Evolutionary conservation across 2,113 vertebrate genomes (phyloP).

Genomic region (Lasiurus cinereus): DNA sequence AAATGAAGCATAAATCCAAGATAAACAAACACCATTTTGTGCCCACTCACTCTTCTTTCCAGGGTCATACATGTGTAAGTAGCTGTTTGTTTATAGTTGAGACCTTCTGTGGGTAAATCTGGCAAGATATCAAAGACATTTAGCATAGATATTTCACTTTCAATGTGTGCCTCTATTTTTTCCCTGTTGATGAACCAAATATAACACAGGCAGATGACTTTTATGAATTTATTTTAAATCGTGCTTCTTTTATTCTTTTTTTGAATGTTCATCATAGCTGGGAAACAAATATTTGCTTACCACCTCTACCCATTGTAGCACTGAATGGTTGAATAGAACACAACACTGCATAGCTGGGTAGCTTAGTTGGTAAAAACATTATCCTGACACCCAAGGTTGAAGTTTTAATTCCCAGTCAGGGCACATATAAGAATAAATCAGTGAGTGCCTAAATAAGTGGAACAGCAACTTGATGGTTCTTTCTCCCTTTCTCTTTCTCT

Average conservation of each 20-base stretch:
- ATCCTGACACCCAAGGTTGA: neutral
- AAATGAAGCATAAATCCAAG: slow-evolving; percentile 80
- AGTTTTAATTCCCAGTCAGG: neutral
- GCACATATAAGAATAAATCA: neutral
- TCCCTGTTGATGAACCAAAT: slow-evolving; percentile 83
- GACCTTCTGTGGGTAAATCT: slow-evolving; percentile 86
- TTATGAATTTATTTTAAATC: slow-evolving; percentile 86
- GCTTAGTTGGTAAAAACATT: neutral
- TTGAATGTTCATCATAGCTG: slow-evolving; percentile 75
- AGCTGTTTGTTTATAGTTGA: slow-evolving; percentile 84
- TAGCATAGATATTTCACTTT: slow-evolving; percentile 85
- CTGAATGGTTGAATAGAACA: slow-evolving; percentile 64
- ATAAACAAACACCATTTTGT: slow-evolving; percentile 83
- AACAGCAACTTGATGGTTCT: neutral
- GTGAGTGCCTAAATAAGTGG: neutral
- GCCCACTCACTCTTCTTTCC: slow-evolving; percentile 83
- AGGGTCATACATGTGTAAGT: slow-evolving; percentile 86
- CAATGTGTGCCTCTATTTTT: slow-evolving; percentile 84
- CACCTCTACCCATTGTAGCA: slow-evolving; percentile 46
- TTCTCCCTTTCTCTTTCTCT: too few species aligned
- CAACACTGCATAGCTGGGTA: neutral
- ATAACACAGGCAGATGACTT: slow-evolving; percentile 85
- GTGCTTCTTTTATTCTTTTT: slow-evolving; percentile 78
- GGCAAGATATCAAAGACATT: slow-evolving; percentile 84
- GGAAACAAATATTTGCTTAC: slow-evolving; percentile 74